Evolutionary conservation across 2,888 invertebrate genomes (phyloP).

Genomic region (Dasypogon diadema): DNA sequence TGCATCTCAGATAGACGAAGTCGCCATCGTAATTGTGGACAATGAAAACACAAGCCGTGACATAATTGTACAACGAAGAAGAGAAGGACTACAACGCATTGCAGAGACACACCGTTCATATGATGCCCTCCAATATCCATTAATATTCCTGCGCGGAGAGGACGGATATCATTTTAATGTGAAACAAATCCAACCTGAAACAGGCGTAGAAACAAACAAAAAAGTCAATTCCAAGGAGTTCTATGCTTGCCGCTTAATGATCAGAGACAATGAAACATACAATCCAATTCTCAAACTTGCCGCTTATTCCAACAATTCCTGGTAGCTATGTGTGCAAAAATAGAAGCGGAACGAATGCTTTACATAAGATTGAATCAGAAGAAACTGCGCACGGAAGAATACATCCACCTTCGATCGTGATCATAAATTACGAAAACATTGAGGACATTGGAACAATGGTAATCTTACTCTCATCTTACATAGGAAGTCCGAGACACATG

Average conservation of each 20-base stretch:
- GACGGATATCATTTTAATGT: no score
- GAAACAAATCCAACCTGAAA: no score
- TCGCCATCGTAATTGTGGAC: no score
- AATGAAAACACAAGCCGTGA: no score
- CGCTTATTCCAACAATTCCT: neutral
- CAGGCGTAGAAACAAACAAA: no score
- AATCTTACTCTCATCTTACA: slow-evolving; percentile 60
- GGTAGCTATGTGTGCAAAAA: neutral
- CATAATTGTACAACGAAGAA: no score
- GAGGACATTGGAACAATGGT: slow-evolving; percentile 48
- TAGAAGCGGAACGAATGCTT: neutral
- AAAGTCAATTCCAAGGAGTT: no score
- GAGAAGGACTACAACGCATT: no score
- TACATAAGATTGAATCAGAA: neutral
- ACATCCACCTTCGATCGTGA: neutral
- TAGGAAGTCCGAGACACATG: slow-evolving; percentile 65
- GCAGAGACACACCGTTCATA: no score
- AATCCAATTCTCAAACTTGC: neutral
- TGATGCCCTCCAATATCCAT: no score
- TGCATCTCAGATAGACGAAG: no score
- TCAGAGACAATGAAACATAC: neutral
- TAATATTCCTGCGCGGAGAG: no score
- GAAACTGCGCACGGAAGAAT: neutral
- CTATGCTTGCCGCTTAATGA: neutral
- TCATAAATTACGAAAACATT: neutral